A percentile compares a stretch with the other conserved stretches of the same genome.
Evolutionary conservation across 1,140 invertebrate species (phyloP).

Genomic region (Potamilus streckersoni): DNA sequence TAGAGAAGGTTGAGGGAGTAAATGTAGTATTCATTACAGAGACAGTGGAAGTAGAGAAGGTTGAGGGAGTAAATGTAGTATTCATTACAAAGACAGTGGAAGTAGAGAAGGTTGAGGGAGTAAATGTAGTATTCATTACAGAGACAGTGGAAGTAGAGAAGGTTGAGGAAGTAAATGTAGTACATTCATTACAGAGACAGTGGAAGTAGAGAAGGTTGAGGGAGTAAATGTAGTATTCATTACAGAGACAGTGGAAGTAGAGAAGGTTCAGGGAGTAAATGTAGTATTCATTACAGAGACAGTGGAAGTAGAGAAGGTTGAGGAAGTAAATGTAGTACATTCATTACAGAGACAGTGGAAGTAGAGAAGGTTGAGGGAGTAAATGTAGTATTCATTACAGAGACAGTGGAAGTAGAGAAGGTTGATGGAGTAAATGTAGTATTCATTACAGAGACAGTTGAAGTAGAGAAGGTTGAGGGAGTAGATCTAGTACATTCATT

Average conservation of each 20-base stretch:
- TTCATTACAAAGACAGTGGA: constrained; percentile 26
- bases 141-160: constrained; percentile 32
- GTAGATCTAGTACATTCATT: background rate
- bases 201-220: constrained; percentile 32
- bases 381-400: constrained; percentile 3
- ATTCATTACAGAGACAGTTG: constrained; percentile 24
- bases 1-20: constrained; percentile 22
- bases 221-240: background rate
- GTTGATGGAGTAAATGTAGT: background rate
- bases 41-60: constrained; percentile 30
- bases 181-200: constrained; percentile 18
- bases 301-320: constrained; percentile 33
- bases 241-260: constrained; percentile 32
- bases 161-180: background rate
- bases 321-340: too few species aligned
- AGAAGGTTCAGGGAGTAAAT: constrained; percentile 5
- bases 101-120: constrained; percentile 24
- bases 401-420: constrained; percentile 31
- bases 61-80: background rate
- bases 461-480: constrained; percentile 26
- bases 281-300: constrained; percentile 13
- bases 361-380: constrained; percentile 23
- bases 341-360: constrained; percentile 27
- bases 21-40: constrained; percentile 7
- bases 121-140: background rate